A percentile compares a stretch with the other conserved stretches of the same genome.
Conservation (phyloP, 2,113 vertebrate genomes). For the Myiopsitta monachus region DNA sequence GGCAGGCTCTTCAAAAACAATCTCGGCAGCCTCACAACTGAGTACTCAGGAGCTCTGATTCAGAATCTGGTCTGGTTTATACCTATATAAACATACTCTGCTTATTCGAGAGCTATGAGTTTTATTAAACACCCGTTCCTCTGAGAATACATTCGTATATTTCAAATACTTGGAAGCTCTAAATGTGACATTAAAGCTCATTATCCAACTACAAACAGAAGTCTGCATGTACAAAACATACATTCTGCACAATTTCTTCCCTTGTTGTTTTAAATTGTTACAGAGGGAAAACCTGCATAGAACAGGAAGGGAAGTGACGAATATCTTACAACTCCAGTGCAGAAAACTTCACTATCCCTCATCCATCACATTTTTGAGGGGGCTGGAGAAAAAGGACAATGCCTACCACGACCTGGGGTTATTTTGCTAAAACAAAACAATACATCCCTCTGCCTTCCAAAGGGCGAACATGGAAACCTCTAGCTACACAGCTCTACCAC, state of each 20-base stretch:
- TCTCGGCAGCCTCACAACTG: background rate
- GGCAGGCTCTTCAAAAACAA: background rate
- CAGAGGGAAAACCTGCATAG: background rate
- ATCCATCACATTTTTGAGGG: background rate
- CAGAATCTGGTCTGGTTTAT: background rate
- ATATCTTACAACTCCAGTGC: background rate
- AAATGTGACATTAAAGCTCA: background rate
- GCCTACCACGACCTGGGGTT: background rate
- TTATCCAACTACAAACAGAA: background rate
- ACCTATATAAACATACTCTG: background rate
- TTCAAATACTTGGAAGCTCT: background rate
- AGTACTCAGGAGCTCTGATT: background rate
- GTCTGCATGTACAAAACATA: background rate
- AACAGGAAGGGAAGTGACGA: background rate
- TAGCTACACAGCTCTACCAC: background rate
- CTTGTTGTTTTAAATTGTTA: background rate
- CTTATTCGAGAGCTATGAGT: background rate
- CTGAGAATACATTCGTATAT: background rate
- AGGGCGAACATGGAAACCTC: fast-evolving
- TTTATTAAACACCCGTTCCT: constrained; percentile 9
- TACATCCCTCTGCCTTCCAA: background rate
- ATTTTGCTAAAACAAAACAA: background rate
- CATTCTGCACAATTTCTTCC: background rate
- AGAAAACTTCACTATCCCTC: background rate
- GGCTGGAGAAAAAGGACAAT: background rate